Evolutionary conservation across 2,888 invertebrate genomes (phyloP).

Genomic region (Cancer borealis): DNA sequence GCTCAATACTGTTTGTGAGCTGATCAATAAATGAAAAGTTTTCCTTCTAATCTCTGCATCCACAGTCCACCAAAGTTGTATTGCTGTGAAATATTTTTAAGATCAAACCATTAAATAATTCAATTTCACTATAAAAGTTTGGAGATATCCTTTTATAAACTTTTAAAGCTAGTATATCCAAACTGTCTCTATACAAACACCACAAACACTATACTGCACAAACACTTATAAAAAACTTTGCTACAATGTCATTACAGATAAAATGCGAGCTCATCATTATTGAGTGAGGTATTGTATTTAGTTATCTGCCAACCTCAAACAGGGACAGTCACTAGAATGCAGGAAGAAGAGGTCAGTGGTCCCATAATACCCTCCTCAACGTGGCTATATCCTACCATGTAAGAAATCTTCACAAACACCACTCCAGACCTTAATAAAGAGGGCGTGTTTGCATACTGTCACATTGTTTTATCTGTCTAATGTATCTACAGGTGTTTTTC

Average conservation of each 20-base stretch:
- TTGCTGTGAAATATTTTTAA: not conserved
- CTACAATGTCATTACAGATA: not conserved
- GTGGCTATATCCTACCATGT: not conserved
- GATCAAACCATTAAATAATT: not conserved
- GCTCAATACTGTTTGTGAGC: not conserved
- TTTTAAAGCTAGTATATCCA: not conserved
- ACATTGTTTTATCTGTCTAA: not conserved
- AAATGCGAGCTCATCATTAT: not conserved
- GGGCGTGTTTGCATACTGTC: not conserved
- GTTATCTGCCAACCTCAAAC: not conserved
- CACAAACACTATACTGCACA: constrained; percentile 16
- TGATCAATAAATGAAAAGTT: not conserved
- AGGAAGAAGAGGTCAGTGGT: not conserved
- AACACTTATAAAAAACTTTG: not conserved
- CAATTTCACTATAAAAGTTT: not conserved
- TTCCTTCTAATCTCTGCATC: not conserved
- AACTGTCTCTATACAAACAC: not conserved
- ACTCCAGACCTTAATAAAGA: not conserved
- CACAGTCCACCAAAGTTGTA: not conserved
- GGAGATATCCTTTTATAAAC: not conserved
- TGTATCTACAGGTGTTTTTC: not conserved
- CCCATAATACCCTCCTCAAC: not conserved
- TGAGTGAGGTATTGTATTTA: constrained; percentile 5
- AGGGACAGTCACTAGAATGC: not conserved
- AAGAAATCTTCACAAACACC: not conserved